Conservation (phyloP, 2,113 vertebrate species). For the Raphicerus campestris region DNA sequence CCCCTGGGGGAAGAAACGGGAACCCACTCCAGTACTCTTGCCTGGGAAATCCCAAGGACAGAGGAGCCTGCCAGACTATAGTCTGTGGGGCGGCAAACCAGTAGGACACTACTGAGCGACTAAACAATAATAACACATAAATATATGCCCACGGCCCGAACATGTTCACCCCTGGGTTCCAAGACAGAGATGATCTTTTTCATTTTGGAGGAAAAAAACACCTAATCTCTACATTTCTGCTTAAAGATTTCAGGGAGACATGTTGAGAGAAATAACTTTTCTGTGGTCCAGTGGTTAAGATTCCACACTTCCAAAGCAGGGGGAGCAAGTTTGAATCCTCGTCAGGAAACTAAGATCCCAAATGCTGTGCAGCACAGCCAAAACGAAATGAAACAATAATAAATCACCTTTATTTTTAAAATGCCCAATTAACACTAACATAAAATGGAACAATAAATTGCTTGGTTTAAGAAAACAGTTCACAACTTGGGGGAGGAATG, state of each 20-base stretch:
- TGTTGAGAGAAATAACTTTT: not conserved
- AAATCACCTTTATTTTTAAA: not conserved
- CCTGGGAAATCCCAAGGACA: not conserved
- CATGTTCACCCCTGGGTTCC: not conserved
- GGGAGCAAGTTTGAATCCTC: not conserved
- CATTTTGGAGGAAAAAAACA: not conserved
- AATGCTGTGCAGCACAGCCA: not conserved
- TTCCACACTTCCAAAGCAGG: not conserved
- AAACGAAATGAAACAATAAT: not conserved
- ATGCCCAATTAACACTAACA: not conserved
- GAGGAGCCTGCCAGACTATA: not conserved
- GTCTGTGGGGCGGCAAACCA: not conserved
- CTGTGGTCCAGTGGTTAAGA: not conserved
- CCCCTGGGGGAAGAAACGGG: not conserved
- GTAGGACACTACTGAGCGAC: not conserved
- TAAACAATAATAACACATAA: not conserved
- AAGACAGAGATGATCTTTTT: not conserved
- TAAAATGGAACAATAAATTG: not conserved
- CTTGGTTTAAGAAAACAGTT: not conserved
- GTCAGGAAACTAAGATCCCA: not conserved
- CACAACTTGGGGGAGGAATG: not conserved
- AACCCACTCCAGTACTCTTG: not conserved
- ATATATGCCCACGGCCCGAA: not conserved
- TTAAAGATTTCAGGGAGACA: conserved; percentile 1
- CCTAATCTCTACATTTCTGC: not conserved